These are phyloP conservation scores for Eustalomyia histrio DNA, from an alignment of 2,888 invertebrate species.

Conservation along the genomic window DNA sequence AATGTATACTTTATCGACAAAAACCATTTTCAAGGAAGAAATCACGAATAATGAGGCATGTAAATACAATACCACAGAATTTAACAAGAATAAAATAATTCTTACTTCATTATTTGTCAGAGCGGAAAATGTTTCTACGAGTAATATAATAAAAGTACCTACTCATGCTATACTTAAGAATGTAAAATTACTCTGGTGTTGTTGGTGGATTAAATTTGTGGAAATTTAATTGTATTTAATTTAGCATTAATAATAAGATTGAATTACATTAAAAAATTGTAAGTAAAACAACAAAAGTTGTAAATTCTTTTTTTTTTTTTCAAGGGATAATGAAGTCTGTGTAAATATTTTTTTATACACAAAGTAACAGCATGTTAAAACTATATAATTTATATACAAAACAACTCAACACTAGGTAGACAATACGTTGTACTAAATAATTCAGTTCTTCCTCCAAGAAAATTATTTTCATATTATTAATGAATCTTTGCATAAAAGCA, in stretches of 20 bases:
- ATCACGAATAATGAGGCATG: slow-evolving; percentile 42
- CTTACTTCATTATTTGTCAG: not conserved
- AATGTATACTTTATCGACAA: not conserved
- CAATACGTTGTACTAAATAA: no score
- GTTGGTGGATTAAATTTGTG: slow-evolving; percentile 16
- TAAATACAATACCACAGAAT: slow-evolving; percentile 25
- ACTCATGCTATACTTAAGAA: not conserved
- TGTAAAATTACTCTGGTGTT: not conserved
- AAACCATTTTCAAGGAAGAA: slow-evolving; percentile 8
- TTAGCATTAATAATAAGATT: slow-evolving; percentile 38
- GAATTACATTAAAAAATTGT: not conserved
- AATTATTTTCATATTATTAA: no score
- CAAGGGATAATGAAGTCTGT: not conserved
- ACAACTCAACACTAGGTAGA: no score
- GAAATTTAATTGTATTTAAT: slow-evolving; percentile 40
- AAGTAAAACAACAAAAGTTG: not conserved
- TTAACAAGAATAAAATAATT: not conserved
- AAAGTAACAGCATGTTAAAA: no score
- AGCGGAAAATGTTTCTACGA: not conserved
- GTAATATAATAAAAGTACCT: not conserved
- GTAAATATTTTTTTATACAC: not conserved
- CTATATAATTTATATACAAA: no score
- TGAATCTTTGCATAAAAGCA: no score
- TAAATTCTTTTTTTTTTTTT: not conserved
- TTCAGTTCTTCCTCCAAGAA: no score